Evolutionary conservation across 2,113 vertebrate genomes (phyloP).

Genomic region (Neolamprologus caudopunctatus): DNA sequence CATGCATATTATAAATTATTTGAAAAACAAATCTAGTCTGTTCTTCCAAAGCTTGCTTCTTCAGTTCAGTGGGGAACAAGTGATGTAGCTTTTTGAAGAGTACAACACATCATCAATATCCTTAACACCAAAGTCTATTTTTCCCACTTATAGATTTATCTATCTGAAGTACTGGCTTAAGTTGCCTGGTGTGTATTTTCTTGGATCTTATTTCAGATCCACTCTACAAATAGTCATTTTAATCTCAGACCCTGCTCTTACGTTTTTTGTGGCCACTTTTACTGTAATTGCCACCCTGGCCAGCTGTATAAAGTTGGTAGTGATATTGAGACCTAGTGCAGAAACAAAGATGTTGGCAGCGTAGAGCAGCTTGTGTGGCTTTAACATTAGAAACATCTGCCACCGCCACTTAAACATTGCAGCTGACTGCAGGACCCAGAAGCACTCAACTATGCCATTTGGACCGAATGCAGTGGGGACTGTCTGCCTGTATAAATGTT

Average conservation of each 20-base stretch:
- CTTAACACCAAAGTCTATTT: background rate
- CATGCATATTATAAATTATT: background rate
- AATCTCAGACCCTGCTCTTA: background rate
- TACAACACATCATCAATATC: background rate
- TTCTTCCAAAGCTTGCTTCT: background rate
- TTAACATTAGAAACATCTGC: constrained; percentile 60
- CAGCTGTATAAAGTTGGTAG: constrained; percentile 44
- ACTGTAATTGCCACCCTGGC: constrained; percentile 21
- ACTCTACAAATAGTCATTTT: constrained; percentile 22
- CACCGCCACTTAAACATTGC: constrained; percentile 21
- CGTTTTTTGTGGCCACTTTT: constrained; percentile 8
- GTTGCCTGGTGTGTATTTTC: background rate
- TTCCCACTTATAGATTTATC: background rate
- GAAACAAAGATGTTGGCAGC: constrained; percentile 19
- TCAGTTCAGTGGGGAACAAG: background rate
- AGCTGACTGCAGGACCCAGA: constrained; percentile 10
- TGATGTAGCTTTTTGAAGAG: background rate
- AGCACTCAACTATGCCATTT: background rate
- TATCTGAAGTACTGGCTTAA: background rate
- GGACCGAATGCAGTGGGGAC: constrained; percentile 29
- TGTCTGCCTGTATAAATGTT: constrained; percentile 50
- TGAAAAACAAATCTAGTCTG: background rate
- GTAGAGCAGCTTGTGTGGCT: constrained; percentile 27
- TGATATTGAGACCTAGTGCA: constrained; percentile 22
- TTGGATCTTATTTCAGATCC: constrained; percentile 9